Conservation (phyloP, 2,113 vertebrate genomes). For the Hippopotamus amphibius region DNA sequence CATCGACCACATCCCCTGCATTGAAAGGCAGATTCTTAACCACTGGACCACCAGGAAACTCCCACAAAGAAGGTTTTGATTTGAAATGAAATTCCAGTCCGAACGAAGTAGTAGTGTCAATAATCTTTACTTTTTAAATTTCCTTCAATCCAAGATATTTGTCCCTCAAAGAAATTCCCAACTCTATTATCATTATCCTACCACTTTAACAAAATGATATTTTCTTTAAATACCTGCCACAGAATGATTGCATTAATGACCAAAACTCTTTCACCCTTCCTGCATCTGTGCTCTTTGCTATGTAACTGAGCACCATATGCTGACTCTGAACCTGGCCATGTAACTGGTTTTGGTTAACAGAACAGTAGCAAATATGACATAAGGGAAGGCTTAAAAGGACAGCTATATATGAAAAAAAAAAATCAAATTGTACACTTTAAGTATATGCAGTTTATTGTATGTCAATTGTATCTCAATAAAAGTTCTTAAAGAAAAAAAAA, state of each 20-base stretch:
- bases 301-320: background rate
- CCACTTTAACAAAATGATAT: background rate
- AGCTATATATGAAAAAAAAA: too few species aligned
- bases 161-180: background rate
- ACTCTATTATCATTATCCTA: background rate
- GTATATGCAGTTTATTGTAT: too few species aligned
- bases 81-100: background rate
- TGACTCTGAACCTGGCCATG: background rate
- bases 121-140: constrained; percentile 38
- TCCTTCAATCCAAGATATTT: background rate
- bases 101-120: background rate
- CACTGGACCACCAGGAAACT: too few species aligned
- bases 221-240: background rate
- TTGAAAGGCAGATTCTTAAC: too few species aligned
- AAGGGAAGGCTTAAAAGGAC: background rate
- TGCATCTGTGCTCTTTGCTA: background rate
- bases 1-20: too few species aligned
- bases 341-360: background rate
- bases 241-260: background rate
- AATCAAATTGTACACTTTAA: too few species aligned
- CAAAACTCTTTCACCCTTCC: background rate
- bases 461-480: too few species aligned
- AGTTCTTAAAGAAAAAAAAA: background rate
- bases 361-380: background rate
- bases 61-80: background rate